Conservation (phyloP, 2,797 vertebrate genomes). For the Poecile montanus region DNA sequence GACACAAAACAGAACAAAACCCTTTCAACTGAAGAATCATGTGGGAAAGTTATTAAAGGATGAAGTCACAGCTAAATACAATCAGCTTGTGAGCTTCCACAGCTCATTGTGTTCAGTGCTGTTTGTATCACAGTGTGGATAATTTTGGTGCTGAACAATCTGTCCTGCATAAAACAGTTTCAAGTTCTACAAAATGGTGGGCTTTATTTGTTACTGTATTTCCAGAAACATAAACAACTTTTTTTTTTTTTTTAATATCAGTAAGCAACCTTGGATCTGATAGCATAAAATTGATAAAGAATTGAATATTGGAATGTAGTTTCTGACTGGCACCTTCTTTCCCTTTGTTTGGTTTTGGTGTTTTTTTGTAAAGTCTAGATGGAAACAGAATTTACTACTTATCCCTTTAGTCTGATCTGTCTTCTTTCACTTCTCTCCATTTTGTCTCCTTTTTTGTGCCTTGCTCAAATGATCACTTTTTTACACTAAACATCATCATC, state of each 20-base stretch:
- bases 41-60: slow-evolving; percentile 80
- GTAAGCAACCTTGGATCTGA: neutral
- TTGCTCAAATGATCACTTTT: neutral
- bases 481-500: neutral
- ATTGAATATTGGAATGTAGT: neutral
- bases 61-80: slow-evolving; percentile 72
- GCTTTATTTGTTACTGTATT: neutral
- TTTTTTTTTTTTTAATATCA: neutral
- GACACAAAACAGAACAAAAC: neutral
- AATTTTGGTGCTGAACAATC: slow-evolving; percentile 17
- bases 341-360: neutral
- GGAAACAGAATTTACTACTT: neutral
- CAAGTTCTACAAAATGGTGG: neutral
- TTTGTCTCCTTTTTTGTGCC: neutral
- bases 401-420: neutral
- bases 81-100: slow-evolving; percentile 22
- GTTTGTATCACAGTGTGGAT: neutral
- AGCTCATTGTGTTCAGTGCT: slow-evolving; percentile 2
- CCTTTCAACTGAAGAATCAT: slow-evolving; percentile 62
- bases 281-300: neutral
- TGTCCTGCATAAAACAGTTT: neutral
- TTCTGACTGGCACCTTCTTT: neutral
- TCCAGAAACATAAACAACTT: neutral
- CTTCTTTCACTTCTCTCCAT: neutral
- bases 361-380: neutral